Percentiles rank a stretch among this genome's conserved stretches.
Conservation (phyloP, 2,113 vertebrate species). For the human (Homo sapiens) region GRCh38 chr18:56636501-56637000, state of each 20-base stretch:
- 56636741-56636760: neutral
- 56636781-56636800: neutral
- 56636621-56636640: neutral
- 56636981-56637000: neutral
- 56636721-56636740: neutral
- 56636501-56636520: neutral
- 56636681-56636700: neutral
- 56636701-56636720: neutral
- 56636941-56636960: neutral
- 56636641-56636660: neutral
- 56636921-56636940: neutral
- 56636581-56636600: neutral
- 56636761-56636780: neutral
- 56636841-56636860: neutral
- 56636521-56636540: neutral
- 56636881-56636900: neutral
- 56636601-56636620: neutral
- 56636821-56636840: conserved; percentile 9
- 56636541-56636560: neutral
- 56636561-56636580: neutral
- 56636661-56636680: neutral
- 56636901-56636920: neutral
- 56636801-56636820: neutral
- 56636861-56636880: conserved; percentile 13
- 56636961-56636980: neutral